Evolutionary conservation across 2,888 invertebrate species (phyloP), one percentile per base, ranked within the genome.

Genomic region (Xanthia icteritia): DNA sequence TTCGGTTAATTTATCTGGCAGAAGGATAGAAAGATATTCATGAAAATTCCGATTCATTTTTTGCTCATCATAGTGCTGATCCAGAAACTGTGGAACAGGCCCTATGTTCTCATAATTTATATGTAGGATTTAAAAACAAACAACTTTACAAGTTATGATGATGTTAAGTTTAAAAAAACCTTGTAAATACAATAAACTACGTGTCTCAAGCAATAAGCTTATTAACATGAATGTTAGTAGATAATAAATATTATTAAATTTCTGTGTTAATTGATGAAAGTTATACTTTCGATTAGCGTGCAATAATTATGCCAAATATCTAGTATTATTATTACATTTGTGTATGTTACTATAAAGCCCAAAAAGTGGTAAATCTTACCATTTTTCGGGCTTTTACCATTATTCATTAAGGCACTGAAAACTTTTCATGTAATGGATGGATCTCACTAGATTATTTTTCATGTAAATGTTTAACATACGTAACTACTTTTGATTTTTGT

Each of bases 171-270:
- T 85, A 63, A 74, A 64, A 75, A 82, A 81, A 56, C 75, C 85
- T 89, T 94, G 92, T 90, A 92, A 89, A 89, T 88, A 86, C 51
- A 68, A 54, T 76, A 80, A 86, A 85, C 88, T 92, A 95, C 96
- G 95, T 95, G 95, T 96, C 91, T 88, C 91, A 95, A 96, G 96
- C 96, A 96, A 96, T 96, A 96, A 94, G 89, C 90, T 91, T 89
- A 79, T 79, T 81, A 81, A 74, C n/a, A 64, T 81, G 13, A 72
- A 66, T 79, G 58, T 85, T 76, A 72, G 72, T 84, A 81, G 58
- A 36, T 86, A 85, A 68, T 71, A 83, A 86, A 73, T 42, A 77
- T 78, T 77, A 68, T 71, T 39, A 27, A 64, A 79, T 69, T 65
- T 64, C 64, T 82, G 61, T 75, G 83, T 80, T 83, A 82, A 36